phyloP scores from a whole-genome alignment of 2,888 invertebrate genomes.

The Bhutanitis thaidina region DNA sequence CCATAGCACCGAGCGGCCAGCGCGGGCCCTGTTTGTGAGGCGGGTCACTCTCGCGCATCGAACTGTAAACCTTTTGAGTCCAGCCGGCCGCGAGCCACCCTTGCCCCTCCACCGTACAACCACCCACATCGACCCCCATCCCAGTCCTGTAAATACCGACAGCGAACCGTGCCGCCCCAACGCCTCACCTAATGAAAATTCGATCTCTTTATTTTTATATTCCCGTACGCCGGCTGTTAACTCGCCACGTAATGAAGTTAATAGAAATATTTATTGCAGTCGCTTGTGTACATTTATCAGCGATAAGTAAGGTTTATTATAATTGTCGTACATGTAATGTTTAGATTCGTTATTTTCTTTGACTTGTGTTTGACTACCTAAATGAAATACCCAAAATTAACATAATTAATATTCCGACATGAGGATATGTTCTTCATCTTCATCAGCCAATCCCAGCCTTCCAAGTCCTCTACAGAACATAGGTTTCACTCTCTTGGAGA shows the following conservation, averaged over 20 bases:
- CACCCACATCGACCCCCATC: constrained; percentile 23
- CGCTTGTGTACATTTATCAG: constrained; percentile 20
- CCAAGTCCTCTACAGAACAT: too few species aligned
- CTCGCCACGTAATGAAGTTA: constrained; percentile 42
- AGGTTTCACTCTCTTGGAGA: too few species aligned
- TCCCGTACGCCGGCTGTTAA: constrained; percentile 42
- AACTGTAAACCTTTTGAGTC: constrained; percentile 78
- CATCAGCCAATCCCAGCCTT: too few species aligned
- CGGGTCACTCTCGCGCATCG: constrained; percentile 77
- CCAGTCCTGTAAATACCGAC: constrained; percentile 52
- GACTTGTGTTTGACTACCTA: too few species aligned
- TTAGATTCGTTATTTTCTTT: constrained; percentile 1
- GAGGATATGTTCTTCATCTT: too few species aligned
- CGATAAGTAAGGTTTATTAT: too few species aligned
- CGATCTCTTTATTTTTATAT: constrained; percentile 64
- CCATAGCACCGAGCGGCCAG: constrained; percentile 54
- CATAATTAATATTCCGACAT: too few species aligned
- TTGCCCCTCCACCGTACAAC: constrained; percentile 22
- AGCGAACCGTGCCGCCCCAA: constrained; percentile 70
- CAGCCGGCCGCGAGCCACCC: constrained; percentile 56
- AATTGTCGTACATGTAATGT: neutral
- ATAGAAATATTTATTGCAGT: constrained; percentile 42
- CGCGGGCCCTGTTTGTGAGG: constrained; percentile 70
- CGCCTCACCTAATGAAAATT: constrained; percentile 77
- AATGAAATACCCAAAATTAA: too few species aligned